A percentile compares a stretch with the other conserved stretches of the same genome.
Conservation (phyloP, 2,797 vertebrate genomes). For the Neopelma chrysocephalum region DNA sequence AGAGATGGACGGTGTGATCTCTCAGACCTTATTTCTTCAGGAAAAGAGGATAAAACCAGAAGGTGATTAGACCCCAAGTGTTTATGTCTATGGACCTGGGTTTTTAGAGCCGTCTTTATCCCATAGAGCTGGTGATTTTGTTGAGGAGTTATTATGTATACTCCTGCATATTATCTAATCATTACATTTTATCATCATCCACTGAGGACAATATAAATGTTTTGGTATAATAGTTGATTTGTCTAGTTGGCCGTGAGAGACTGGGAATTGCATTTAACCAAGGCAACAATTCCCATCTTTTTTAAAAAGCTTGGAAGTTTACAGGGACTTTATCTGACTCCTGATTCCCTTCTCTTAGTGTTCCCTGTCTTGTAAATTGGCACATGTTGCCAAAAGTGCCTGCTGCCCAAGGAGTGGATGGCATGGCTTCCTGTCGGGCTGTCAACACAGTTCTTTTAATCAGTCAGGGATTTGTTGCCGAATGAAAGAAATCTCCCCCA, state of each 20-base stretch:
- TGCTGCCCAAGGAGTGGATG: conserved; percentile 5
- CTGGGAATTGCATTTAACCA: neutral
- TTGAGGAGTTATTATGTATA: neutral
- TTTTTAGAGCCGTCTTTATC: neutral
- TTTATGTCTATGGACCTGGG: neutral
- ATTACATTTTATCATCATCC: neutral
- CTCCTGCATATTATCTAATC: neutral
- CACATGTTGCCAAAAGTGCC: neutral
- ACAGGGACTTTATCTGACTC: conserved; percentile 4
- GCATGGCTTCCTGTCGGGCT: neutral
- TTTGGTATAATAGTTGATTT: conserved; percentile 3
- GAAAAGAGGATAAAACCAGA: conserved; percentile 9
- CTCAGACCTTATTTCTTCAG: neutral
- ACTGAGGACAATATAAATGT: neutral
- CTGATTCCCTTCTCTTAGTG: neutral
- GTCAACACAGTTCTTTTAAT: conserved; percentile 25
- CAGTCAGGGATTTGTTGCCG: conserved; percentile 18
- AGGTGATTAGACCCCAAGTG: neutral
- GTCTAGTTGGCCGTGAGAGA: neutral
- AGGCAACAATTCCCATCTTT: neutral
- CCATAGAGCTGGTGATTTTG: neutral
- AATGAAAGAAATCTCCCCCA: conserved; percentile 16
- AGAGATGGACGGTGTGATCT: neutral
- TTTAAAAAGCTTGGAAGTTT: conserved; percentile 14
- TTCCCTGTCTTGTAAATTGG: neutral